These are phyloP conservation scores for Acanthochromis polyacanthus DNA, from an alignment of 2,113 vertebrate species.

Conservation along the genomic window DNA sequence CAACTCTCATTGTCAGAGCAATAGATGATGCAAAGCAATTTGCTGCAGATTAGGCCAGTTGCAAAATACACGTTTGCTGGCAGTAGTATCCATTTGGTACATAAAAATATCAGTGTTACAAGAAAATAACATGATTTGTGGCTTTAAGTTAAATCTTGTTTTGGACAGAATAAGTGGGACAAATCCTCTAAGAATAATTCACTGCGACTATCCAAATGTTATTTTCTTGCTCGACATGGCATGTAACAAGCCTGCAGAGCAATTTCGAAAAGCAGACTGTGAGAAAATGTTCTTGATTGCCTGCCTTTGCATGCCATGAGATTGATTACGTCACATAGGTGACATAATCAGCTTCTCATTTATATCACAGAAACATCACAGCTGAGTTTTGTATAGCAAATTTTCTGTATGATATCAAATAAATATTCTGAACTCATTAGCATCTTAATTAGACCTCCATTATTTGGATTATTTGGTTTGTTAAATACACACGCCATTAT, in stretches of 20 bases:
- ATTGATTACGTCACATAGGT: no score
- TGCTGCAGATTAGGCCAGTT: conserved; percentile 38
- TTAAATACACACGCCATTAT: no score
- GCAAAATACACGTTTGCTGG: conserved; percentile 24
- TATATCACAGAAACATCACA: no score
- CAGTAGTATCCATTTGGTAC: background rate
- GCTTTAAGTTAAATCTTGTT: conserved; percentile 24
- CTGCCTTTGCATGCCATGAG: no score
- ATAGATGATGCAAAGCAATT: conserved; percentile 32
- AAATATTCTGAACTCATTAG: no score
- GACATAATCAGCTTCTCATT: no score
- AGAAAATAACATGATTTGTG: conserved; percentile 15
- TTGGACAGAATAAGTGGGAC: background rate
- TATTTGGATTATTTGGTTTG: no score
- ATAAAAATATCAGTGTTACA: conserved; percentile 28
- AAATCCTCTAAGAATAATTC: conserved; percentile 3
- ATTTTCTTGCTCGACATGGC: conserved; percentile 23
- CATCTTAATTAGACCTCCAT: no score
- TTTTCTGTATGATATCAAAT: no score
- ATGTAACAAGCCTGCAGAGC: background rate
- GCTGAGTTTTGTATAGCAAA: no score
- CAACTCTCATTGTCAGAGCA: conserved; percentile 65
- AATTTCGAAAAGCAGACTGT: no score
- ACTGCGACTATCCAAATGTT: conserved; percentile 3
- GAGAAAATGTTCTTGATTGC: no score